Conservation (phyloP, 2,888 invertebrate species). For the Heterodera filipjevi region DNA sequence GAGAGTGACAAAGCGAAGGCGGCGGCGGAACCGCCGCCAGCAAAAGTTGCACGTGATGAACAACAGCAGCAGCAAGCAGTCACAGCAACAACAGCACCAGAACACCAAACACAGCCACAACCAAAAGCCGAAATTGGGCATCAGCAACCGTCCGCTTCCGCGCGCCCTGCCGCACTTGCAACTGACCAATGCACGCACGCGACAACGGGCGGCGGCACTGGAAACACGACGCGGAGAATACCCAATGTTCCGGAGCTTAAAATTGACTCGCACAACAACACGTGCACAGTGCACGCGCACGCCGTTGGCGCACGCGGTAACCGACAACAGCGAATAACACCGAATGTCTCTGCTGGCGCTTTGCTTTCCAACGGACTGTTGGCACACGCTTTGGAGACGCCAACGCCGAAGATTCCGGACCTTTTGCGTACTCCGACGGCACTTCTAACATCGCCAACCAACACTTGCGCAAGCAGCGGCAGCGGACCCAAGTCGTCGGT, state of each 20-base stretch:
- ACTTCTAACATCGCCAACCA: conserved; percentile 45
- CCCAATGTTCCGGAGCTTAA: conserved; percentile 29
- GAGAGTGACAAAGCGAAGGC: neutral
- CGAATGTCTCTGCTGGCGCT: neutral
- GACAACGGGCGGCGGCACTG: neutral
- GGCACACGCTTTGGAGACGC: conserved; percentile 38
- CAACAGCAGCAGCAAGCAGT: neutral
- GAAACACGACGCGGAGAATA: neutral
- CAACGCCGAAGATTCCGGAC: conserved; percentile 46
- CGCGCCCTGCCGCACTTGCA: neutral
- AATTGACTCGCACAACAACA: conserved; percentile 11
- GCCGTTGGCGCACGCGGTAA: neutral
- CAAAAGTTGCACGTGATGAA: too few relatives aligned
- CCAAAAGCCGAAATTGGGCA: too few relatives aligned
- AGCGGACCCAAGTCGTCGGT: conserved; percentile 23
- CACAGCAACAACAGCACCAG: neutral
- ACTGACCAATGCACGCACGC: neutral
- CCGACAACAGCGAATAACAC: neutral
- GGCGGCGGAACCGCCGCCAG: too few relatives aligned
- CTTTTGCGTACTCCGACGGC: conserved; percentile 47
- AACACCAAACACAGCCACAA: neutral
- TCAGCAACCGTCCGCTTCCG: too few relatives aligned
- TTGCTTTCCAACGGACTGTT: conserved; percentile 13
- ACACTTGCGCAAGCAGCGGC: conserved; percentile 31
- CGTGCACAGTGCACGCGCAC: neutral